Percentiles rank a stretch among this genome's conserved stretches.
These are phyloP conservation scores for Xiphophorus hellerii DNA, from an alignment of 2,113 vertebrate genomes.

Conservation along the genomic window DNA sequence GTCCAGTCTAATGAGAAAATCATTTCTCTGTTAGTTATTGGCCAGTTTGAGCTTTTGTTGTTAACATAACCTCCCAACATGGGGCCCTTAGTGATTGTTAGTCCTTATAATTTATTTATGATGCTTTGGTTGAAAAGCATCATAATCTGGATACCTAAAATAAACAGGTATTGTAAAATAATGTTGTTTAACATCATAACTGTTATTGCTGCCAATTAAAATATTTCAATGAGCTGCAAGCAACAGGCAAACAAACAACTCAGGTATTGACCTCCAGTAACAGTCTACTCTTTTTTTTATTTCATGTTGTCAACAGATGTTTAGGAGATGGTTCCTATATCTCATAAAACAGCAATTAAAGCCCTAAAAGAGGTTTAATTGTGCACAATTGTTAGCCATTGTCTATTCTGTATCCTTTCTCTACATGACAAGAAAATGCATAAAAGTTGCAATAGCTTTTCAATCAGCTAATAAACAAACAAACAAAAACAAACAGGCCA, in stretches of 20 bases:
- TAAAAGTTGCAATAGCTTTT: too few relatives aligned
- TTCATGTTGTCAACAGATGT: background rate
- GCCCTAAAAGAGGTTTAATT: too few relatives aligned
- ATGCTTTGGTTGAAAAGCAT: background rate
- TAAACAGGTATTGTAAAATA: background rate
- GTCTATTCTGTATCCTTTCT: too few relatives aligned
- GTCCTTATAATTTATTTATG: background rate
- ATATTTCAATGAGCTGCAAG: background rate
- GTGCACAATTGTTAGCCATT: too few relatives aligned
- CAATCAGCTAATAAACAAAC: background rate
- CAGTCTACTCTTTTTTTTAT: background rate
- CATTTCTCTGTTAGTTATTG: background rate
- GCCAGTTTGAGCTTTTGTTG: background rate
- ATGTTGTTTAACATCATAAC: background rate
- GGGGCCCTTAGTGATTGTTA: background rate
- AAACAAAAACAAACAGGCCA: background rate
- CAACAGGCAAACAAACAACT: constrained; percentile 13
- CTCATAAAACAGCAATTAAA: too few relatives aligned
- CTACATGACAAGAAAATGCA: too few relatives aligned
- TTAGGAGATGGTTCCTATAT: background rate
- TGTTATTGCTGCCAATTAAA: background rate
- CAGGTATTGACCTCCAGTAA: background rate
- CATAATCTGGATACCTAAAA: too few relatives aligned
- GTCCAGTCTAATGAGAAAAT: constrained; percentile 7
- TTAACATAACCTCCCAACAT: background rate